Evolutionary conservation across 2,888 invertebrate genomes (phyloP), one percentile per base, ranked within the genome.

Genomic region (Phyto melanocephala): DNA sequence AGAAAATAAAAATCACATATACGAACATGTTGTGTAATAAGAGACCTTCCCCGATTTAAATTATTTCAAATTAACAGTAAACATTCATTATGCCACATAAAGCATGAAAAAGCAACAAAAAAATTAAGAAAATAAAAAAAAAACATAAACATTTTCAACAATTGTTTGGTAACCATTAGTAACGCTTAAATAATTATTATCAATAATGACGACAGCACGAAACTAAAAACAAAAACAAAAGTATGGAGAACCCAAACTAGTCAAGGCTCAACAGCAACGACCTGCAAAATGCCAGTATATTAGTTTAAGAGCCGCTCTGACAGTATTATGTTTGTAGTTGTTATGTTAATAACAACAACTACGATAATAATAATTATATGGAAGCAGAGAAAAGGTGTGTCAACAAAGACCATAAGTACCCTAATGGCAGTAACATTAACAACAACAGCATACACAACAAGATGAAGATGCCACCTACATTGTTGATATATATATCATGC

Each of bases 111-210:
- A 54, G 8, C 15, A 20, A 3, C 24, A 24, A 62, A 35, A 62
- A 20, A 47, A 65, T 47, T 20, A 63, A 72, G 15, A 42, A 54
- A 47, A 17, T 35, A 17, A 17, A 56, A 56, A 17, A 17, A 52
- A n/a, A 58, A 2, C n/a, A n/a, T n/a, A 10, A 10, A 20, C 20
- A 37, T 13, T 42, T 28, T 24, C 1, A 24, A 24, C 13, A 56
- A 65, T 37, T 75, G 65, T 75, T 75, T 75, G 65, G 47, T 75
- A 45, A 58, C 56, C 65, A 75, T 75, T 75, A 75, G 75, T 65
- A 65, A 75, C 56, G 75, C 40, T 45, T 65, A 65, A 54, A 50
- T 74, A 63, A 50, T 42, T 40, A 54, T 56, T 54, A 20, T 54
- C 22, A 22, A 37, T 52, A n/a, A 47, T 20, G 22, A 65, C 17